Base-by-base conservation (phyloP, 1,140 invertebrate species). In the Nasonia longicornis region DNA sequence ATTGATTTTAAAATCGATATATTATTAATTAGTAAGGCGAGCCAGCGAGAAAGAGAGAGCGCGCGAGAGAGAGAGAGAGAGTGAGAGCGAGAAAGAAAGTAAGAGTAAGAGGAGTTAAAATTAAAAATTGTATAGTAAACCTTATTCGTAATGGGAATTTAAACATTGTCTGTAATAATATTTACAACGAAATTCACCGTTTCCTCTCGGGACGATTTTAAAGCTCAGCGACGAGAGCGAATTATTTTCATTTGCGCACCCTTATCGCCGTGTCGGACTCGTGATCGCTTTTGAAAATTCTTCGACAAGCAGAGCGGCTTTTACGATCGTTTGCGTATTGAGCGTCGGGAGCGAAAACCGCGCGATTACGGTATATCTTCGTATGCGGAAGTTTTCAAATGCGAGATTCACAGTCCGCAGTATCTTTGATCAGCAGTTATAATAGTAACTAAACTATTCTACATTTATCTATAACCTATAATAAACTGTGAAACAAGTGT, bases 401-500 rank as follows among this genome's bases (percentile, higher is more conserved):
- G 72, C 63, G 75, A 84, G 79, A 78, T 71, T 87, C 78, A 86
- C 84, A 89, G 88, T 89, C 87, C 87, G 88, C 88, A 86, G 85
- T 89, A 88, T 90, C 87, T 90, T 90, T 87, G 87, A 90, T 88
- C 87, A 90, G 83, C 89, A 91, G 88, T 90, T 91, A 90, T 90
- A 89, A 91, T 91, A 91, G 88, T 89, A 88, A 91, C 87, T 89
- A 89, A 89, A 89, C 87, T 89, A 91, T 89, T 90, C 89, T 90
- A 91, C 89, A 90, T 90, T 91, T 90, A 90, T 91, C 89, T 90
- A 91, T 91, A 90, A 90, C 87, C 88, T 90, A 89, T 90, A 91
- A 91, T 91, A 91, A 91, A 91, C 89, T 91, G 89, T 91, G 88
- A 91, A 91, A 91, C 88, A 90, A 88, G 87, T 88, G 89, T 89